Percentiles rank a stretch among this genome's conserved stretches.
These are phyloP conservation scores for Hypselothyrea guttata DNA, from an alignment of 2,888 invertebrate species.

Conservation along the genomic window DNA sequence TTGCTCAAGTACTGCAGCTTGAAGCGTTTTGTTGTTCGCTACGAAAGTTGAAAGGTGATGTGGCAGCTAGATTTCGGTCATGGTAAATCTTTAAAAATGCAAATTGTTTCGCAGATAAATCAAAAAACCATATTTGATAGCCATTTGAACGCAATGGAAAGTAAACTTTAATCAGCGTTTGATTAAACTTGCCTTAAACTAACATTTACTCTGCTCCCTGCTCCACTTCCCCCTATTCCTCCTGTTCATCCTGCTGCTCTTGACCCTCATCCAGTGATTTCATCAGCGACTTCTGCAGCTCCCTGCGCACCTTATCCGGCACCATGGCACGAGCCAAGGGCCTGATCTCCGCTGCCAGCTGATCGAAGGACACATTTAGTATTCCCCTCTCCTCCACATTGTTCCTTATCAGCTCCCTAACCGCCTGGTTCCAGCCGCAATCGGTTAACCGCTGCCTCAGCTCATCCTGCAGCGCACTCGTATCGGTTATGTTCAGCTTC, in stretches of 20 bases:
- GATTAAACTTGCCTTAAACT: too few species aligned
- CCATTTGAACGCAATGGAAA: too few species aligned
- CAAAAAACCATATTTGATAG: neutral
- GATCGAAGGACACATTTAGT: slow-evolving; percentile 87
- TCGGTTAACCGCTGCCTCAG: slow-evolving; percentile 90
- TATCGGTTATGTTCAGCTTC: neutral
- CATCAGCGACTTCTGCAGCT: slow-evolving; percentile 86
- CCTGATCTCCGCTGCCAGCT: slow-evolving; percentile 90
- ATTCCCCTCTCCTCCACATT: slow-evolving; percentile 88
- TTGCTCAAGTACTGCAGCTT: slow-evolving; percentile 63
- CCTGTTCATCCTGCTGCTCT: neutral
- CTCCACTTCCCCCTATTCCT: neutral
- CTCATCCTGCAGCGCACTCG: slow-evolving; percentile 85
- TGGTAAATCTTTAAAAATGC: slow-evolving; percentile 35
- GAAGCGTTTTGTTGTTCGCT: slow-evolving; percentile 52
- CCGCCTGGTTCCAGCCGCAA: slow-evolving; percentile 96
- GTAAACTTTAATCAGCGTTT: too few species aligned
- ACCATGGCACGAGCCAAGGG: slow-evolving; percentile 92
- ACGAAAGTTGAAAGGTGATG: slow-evolving; percentile 55
- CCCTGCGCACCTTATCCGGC: slow-evolving; percentile 94
- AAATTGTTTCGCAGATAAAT: slow-evolving; percentile 1
- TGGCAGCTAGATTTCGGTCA: slow-evolving; percentile 47
- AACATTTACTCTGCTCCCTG: neutral
- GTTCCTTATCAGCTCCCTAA: slow-evolving; percentile 91
- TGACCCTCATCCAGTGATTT: slow-evolving; percentile 11